phyloP scores from a whole-genome alignment of 2,113 vertebrate genomes.

The Polypterus bichir region DNA sequence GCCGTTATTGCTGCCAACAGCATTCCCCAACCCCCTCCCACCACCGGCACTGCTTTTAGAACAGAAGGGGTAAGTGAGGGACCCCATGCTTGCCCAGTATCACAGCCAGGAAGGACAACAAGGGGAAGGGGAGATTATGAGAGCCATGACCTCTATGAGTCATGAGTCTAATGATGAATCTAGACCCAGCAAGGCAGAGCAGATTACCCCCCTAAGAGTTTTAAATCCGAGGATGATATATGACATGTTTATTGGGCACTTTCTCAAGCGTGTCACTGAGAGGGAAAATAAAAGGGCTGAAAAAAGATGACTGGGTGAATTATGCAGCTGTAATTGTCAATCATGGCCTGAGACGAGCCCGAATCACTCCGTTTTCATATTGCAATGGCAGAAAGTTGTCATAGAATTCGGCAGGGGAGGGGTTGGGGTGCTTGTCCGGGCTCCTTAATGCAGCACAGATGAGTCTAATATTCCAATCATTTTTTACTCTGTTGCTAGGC shows the following conservation, averaged over 20 bases:
- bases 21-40: conserved; percentile 29
- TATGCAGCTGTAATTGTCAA: conserved; percentile 87
- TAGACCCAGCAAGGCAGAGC: conserved; percentile 52
- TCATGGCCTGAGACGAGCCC: conserved; percentile 70
- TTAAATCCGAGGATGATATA: conserved; percentile 69
- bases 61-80: conserved; percentile 27
- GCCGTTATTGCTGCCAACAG: conserved; percentile 51
- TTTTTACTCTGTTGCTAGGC: conserved; percentile 81
- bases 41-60: conserved; percentile 41
- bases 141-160: conserved; percentile 56
- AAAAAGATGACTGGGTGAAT: conserved; percentile 70
- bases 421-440: conserved; percentile 27
- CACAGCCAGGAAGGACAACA: conserved; percentile 57
- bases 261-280: conserved; percentile 71
- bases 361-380: conserved; percentile 73
- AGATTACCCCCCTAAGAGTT: conserved; percentile 66
- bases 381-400: conserved; percentile 81
- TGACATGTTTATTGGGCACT: conserved; percentile 81
- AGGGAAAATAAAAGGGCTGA: conserved; percentile 72
- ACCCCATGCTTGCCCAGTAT: conserved; percentile 53
- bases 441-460: conserved; percentile 69
- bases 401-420: conserved; percentile 52
- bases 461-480: conserved; percentile 98
- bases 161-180: conserved; percentile 59
- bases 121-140: conserved; percentile 60